Base-by-base conservation (phyloP, 2,888 invertebrate species). In the Bellardia pandia region DNA sequence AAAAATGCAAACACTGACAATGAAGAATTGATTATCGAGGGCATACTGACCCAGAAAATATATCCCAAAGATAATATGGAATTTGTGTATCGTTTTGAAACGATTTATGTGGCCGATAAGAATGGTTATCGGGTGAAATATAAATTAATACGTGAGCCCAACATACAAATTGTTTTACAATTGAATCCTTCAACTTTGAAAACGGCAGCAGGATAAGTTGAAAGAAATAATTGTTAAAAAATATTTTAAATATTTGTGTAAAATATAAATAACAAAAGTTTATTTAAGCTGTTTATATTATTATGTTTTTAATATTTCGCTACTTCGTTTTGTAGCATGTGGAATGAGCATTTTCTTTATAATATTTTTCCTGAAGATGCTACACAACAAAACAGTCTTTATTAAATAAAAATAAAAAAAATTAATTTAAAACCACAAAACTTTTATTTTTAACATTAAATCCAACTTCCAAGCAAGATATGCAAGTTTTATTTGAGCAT, bases 101-200 rank as follows among this genome's bases (percentile, higher is more conserved):
- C 89, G 0, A 72, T 85, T 30, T 92, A 91, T 51, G 87, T 83
- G 37, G 91, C 90, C 16, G 91, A 92, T 64, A 89, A 90, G 2
- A 81, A 79, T 75, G 92, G 91, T n/a, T 92, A 92, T 74, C 88
- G 88, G 53, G 91, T 88, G 7, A 88, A 88, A 48, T 89, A 90
- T 80, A 90, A 89, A 62, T 75, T 89, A 5, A 40, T 23, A 64
- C 51, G 51, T 53, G 58, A 66, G 33, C 23, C 53, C 0, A 23
- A 23, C 5, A 1, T 0, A 7, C 13, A 30, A n/a, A 1, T 6
- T 40, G 7, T 45, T 3, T 8, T 40, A 3, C 40, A 23, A 13
- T 37, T 86, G 4, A 77, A 16, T 74, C 66, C 66, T 4, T 56
- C 56, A 30, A 23, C 66, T 6, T 76, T 76, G 8, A 76, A 76